A percentile compares a stretch with the other conserved stretches of the same genome.
phyloP scores from a whole-genome alignment of 2,888 invertebrate species.

The Sclerodermus sp. region DNA sequence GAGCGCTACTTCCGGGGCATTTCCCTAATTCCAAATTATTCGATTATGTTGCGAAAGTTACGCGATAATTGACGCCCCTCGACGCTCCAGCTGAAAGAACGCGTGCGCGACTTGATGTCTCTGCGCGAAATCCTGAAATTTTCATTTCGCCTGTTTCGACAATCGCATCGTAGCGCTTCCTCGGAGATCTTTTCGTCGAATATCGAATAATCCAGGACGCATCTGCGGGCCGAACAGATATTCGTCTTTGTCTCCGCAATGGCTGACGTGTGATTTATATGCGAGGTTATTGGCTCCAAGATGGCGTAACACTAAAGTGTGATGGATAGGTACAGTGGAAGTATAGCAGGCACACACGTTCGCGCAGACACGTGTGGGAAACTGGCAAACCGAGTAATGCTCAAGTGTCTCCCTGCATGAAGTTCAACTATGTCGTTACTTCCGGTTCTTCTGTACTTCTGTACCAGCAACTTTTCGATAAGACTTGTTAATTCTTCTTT shows the following conservation, averaged over 20 bases:
- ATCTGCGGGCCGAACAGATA: conserved; percentile 34
- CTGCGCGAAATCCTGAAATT: too few relatives aligned
- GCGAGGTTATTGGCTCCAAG: conserved; percentile 42
- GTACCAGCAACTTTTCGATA: too few relatives aligned
- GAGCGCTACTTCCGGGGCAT: not conserved
- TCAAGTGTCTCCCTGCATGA: conserved; percentile 9
- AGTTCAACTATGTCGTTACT: not conserved
- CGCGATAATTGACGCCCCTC: too few relatives aligned
- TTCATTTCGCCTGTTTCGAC: too few relatives aligned
- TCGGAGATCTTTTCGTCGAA: conserved; percentile 19
- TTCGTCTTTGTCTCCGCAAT: conserved; percentile 39
- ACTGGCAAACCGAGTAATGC: too few relatives aligned
- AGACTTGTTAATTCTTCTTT: too few relatives aligned
- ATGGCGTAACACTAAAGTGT: conserved; percentile 33
- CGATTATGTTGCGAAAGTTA: not conserved
- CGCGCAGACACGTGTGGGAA: too few relatives aligned
- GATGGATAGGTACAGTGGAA: conserved; percentile 34
- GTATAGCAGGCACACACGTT: not conserved
- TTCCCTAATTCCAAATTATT: not conserved
- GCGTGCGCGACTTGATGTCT: too few relatives aligned
- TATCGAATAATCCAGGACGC: conserved; percentile 29
- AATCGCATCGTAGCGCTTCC: conserved; percentile 9
- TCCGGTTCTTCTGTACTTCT: too few relatives aligned
- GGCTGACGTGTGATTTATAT: conserved; percentile 42
- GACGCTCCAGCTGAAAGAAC: too few relatives aligned